Conservation (phyloP, 2,888 invertebrate genomes). For the Sphaerophoria taeniata region DNA sequence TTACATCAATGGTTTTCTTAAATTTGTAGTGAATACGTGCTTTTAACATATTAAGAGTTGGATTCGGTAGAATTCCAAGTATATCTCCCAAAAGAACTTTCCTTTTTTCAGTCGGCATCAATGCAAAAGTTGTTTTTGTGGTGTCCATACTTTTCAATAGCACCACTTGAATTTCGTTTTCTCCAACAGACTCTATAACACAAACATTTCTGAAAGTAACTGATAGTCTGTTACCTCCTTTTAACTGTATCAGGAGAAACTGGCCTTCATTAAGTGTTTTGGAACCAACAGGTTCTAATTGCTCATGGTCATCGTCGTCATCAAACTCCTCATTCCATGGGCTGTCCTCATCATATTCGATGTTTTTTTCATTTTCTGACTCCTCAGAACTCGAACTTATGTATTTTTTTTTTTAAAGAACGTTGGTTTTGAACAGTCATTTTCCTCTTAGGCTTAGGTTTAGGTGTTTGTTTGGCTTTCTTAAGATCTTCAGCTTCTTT, state of each 20-base stretch:
- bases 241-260: conserved; percentile 30
- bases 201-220: conserved; percentile 29
- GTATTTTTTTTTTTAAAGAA: not conserved
- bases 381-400: conserved; percentile 21
- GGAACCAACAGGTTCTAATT: conserved; percentile 6
- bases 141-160: conserved; percentile 35
- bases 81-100: conserved; percentile 13
- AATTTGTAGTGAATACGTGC: conserved; percentile 20
- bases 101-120: conserved; percentile 16
- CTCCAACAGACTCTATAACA: conserved; percentile 21
- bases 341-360: conserved; percentile 26
- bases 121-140: conserved; percentile 27
- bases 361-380: conserved; percentile 24
- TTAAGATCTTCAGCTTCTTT: not conserved
- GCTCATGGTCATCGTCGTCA: not conserved
- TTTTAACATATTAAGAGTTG: not conserved
- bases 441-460: conserved; percentile 14
- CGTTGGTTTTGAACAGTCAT: conserved; percentile 11
- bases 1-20: not conserved
- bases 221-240: conserved; percentile 29
- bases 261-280: conserved; percentile 26
- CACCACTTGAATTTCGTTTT: conserved; percentile 33
- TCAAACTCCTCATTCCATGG: conserved; percentile 1
- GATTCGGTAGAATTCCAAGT: conserved; percentile 6
- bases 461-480: conserved; percentile 16